Conservation (phyloP, 2,113 vertebrate species). For the Triplophysa tibetana region DNA sequence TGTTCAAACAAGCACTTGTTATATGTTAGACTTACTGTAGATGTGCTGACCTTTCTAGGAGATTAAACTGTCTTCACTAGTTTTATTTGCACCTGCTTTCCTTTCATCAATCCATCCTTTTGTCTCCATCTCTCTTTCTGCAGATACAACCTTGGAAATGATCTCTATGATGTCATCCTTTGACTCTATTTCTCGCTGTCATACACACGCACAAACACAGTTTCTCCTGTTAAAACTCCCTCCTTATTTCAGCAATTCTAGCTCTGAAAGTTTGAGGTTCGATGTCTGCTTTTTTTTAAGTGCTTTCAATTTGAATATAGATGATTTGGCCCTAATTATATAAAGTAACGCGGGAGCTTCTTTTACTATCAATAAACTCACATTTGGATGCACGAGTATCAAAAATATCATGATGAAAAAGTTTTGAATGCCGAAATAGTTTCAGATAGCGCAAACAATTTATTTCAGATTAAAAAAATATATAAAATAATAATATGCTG, state of each 20-base stretch:
- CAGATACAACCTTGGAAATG: slow-evolving; percentile 39
- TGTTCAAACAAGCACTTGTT: background rate
- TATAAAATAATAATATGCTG: no score
- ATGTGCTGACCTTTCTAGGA: background rate
- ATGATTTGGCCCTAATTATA: background rate
- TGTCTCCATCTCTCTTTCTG: slow-evolving; percentile 27
- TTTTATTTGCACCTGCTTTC: slow-evolving; percentile 14
- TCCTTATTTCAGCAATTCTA: slow-evolving; percentile 11
- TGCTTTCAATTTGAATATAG: background rate
- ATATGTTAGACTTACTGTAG: background rate
- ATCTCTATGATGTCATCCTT: slow-evolving; percentile 40
- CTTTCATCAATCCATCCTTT: background rate
- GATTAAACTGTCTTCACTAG: background rate
- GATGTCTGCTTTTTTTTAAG: background rate
- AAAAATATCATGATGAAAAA: no score
- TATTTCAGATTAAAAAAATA: background rate
- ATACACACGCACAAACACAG: background rate
- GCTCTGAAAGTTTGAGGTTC: slow-evolving; percentile 8
- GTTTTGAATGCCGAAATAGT: no score
- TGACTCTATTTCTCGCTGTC: slow-evolving; percentile 5
- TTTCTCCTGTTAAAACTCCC: background rate
- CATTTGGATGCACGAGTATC: no score
- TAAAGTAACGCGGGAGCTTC: no score
- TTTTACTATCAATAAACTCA: no score
- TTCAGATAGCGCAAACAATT: background rate